Evolutionary conservation across 2,888 invertebrate genomes (phyloP).

Genomic region (Cephus runcator): DNA sequence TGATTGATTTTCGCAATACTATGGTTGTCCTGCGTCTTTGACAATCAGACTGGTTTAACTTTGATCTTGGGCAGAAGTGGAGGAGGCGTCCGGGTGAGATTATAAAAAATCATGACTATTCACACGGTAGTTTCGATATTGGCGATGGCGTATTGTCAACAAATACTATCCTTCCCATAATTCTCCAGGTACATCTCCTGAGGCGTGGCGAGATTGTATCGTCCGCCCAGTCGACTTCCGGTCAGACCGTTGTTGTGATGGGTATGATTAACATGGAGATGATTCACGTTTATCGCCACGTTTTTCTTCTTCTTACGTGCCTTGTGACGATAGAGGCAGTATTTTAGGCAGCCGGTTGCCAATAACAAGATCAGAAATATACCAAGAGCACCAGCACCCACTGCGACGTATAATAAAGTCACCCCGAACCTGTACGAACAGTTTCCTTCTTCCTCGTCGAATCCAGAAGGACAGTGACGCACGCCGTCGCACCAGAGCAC

Average conservation of each 20-base stretch:
- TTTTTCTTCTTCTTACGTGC: slow-evolving; percentile 71
- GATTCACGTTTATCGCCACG: slow-evolving; percentile 70
- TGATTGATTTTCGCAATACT: not conserved
- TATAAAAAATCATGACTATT: slow-evolving; percentile 36
- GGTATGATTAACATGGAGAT: slow-evolving; percentile 69
- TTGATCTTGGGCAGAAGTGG: not conserved
- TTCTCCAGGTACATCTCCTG: slow-evolving; percentile 59
- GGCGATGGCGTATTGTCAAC: slow-evolving; percentile 73
- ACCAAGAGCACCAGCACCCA: slow-evolving; percentile 73
- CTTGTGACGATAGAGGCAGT: slow-evolving; percentile 68
- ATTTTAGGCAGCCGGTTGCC: slow-evolving; percentile 71
- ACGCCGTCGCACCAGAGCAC: slow-evolving; percentile 85
- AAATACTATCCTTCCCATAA: slow-evolving; percentile 77
- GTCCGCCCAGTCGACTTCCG: slow-evolving; percentile 49
- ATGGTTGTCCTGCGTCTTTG: not conserved
- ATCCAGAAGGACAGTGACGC: slow-evolving; percentile 83
- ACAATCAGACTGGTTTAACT: not conserved
- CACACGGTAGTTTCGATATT: slow-evolving; percentile 63
- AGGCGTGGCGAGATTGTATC: slow-evolving; percentile 51
- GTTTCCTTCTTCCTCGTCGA: slow-evolving; percentile 82
- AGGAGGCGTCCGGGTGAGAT: not conserved
- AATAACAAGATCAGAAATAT: slow-evolving; percentile 71
- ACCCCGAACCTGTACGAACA: slow-evolving; percentile 78
- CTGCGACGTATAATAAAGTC: slow-evolving; percentile 75
- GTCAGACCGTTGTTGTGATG: slow-evolving; percentile 71